Conservation (phyloP, 37 sponge, comb jelly and placozoan species). For the Halisarca cf. caerulea region DNA sequence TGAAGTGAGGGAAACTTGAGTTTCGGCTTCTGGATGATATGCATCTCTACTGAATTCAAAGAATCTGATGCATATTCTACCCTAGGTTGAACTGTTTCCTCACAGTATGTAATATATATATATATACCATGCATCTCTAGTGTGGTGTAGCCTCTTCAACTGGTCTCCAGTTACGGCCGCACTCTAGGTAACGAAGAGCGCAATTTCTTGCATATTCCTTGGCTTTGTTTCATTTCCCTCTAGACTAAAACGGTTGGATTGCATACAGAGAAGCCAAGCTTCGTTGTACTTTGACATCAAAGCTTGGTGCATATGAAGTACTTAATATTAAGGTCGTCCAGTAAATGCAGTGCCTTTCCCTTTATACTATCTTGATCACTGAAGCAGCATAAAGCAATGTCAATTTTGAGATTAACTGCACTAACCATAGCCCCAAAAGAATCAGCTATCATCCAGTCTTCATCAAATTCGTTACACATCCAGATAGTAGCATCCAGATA, state of each 20-base stretch:
- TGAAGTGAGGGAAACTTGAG: too few relatives aligned
- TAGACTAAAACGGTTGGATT: neutral
- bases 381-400: neutral
- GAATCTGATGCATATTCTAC: too few relatives aligned
- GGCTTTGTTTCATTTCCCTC: neutral
- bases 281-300: neutral
- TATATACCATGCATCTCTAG: neutral
- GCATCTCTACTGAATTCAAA: too few relatives aligned
- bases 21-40: too few relatives aligned
- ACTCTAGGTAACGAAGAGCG: neutral
- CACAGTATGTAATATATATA: too few relatives aligned
- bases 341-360: too few relatives aligned
- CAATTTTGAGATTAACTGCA: neutral
- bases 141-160: neutral
- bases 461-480: neutral
- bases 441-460: neutral
- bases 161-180: neutral
- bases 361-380: neutral
- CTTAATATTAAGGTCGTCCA: too few relatives aligned
- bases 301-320: neutral
- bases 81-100: too few relatives aligned
- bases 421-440: conserved; percentile 1
- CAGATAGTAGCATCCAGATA: too few relatives aligned
- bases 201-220: neutral
- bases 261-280: neutral